Evolutionary conservation across 2,888 invertebrate genomes (phyloP), one percentile per base, ranked within the genome.

Genomic region (Rotaria socialis): DNA sequence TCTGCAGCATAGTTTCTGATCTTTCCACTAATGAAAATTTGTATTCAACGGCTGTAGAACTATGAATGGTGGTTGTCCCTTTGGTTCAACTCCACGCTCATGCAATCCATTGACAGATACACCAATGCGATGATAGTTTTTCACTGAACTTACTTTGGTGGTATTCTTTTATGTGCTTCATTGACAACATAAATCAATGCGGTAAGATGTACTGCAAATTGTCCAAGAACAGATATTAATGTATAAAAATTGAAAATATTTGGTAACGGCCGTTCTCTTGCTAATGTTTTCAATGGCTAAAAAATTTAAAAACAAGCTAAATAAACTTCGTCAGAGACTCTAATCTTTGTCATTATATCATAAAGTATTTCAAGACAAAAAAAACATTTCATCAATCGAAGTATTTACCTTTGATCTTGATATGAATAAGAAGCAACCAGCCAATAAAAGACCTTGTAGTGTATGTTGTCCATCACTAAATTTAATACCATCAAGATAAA

Each of bases 181-280:
- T 89, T 88, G 5, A 97, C 96, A 88, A 99, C 92, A 91, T 94
- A 97, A 85, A 97, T 93, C 56, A 99, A 93, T 89, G 96, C 95
- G 19, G 94, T 90, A 92, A 99, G 98, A 91, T 99, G 99, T 10
- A 98, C 95, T 52, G 94, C 93, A 92, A 99, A 99, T 92, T 99
- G 99, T 0, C 94, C 92, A 84, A 97, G 92, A 87, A 99, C 98
- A 3, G 99, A 99, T 89, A 96, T 93, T 88, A 99, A 94, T 0
- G 99, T 99, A 92, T 99, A 99, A 85, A 95, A 91, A 92, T 99
- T 99, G 92, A 99, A 99, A 88, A 99, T 99, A 91, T 98, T 99
- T 84, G 98, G 96, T 89, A 99, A 93, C 1, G 99, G 99, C 74
- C 98, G 94, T 91, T 96, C 94, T 90, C 95, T 95, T 0, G 98